Base-by-base conservation (phyloP, 2,113 vertebrate genomes). In the Eretmodus cyanostictus region DNA sequence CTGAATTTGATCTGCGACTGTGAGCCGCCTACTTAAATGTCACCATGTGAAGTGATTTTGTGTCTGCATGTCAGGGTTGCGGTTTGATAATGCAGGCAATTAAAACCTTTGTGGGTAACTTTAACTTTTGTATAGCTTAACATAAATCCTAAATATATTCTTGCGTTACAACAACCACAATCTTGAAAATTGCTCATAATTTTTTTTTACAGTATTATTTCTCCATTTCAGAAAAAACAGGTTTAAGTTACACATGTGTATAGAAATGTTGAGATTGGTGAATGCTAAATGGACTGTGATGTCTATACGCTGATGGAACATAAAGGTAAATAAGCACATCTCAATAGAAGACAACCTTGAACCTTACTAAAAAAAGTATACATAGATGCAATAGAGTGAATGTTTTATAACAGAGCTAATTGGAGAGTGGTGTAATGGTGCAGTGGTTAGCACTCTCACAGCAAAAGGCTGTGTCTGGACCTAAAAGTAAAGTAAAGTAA, bases 1-100 rank as follows among this genome's bases (percentile, higher is more conserved):
- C 47, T 83, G 61, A 92, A 95, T 92, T 66, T 59, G 91, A 94
- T 94, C 83, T 27, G 59, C 8, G 22, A 42, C 42, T 55, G 57
- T 68, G 81, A 92, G 38, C 54, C 2, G 22, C 79, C 49, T 40
- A 42, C 79, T 89, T 83, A 61, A 79, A 87, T n/a, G 16, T 31
- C 71, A 89, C 80, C 47, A 82, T 63, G 51, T 17, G 63, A 57
- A 51, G 71, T 27, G 87, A 88, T 87, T 88, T 66, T 36, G 80
- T 78, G 86, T 87, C 78, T 89, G 55, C n/a, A 13, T 49, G 84
- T 89, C 71, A 17, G 45, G 71, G 14, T 38, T 49, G 66, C 3
- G 73, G 82, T 90, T 91, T 63, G 38, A 90, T 85, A 87, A 90
- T 84, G 49, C 34, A 19, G 47, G 34, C 71, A 42, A 73, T 86